Percentiles rank a stretch among this genome's conserved stretches.
Evolutionary conservation across 2,113 vertebrate genomes (phyloP).

Genomic region (Isurus oxyrinchus): DNA sequence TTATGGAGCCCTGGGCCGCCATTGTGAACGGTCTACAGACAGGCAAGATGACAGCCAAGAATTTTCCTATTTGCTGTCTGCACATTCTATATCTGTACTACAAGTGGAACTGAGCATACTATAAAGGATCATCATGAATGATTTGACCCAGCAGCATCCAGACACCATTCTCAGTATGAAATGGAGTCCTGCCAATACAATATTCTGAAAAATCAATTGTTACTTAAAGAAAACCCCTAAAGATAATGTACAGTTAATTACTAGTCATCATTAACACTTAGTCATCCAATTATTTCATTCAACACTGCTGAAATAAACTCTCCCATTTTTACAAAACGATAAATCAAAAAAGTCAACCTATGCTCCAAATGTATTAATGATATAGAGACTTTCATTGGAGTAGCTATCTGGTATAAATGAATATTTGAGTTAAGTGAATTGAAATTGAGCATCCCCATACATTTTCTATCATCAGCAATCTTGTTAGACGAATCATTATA

Average conservation of each 20-base stretch:
- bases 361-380: neutral
- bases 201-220: neutral
- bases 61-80: neutral
- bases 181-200: neutral
- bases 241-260: neutral
- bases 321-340: neutral
- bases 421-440: neutral
- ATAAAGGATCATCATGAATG: neutral
- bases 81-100: neutral
- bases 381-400: neutral
- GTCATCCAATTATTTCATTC: neutral
- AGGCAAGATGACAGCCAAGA: neutral
- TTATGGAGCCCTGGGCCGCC: neutral
- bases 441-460: neutral
- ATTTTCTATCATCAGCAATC: constrained; percentile 21
- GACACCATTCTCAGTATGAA: neutral
- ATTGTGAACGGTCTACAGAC: neutral
- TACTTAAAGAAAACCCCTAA: neutral
- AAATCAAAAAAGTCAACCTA: neutral
- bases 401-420: neutral
- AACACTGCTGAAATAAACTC: neutral
- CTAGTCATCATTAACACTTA: neutral
- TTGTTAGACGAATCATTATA: neutral
- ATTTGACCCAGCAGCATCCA: neutral
- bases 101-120: neutral